Evolutionary conservation across 2,888 invertebrate genomes (phyloP).

Genomic region (Megalurothrips usitatus): DNA sequence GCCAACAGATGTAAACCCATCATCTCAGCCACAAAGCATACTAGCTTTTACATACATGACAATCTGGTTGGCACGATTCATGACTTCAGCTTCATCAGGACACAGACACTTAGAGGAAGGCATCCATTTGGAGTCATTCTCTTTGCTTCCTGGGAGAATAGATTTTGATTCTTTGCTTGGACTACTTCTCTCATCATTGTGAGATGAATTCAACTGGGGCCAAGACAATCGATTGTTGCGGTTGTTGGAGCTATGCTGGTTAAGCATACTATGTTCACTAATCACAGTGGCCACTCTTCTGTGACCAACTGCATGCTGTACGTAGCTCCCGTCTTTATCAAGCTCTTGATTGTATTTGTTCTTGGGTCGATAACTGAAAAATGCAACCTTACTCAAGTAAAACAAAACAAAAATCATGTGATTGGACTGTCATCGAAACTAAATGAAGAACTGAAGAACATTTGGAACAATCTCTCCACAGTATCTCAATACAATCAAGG

Average conservation of each 20-base stretch:
- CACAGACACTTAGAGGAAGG: slow-evolving; percentile 46
- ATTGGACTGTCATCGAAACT: no score
- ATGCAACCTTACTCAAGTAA: background rate
- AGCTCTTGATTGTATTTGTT: slow-evolving; percentile 22
- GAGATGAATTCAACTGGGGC: slow-evolving; percentile 53
- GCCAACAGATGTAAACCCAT: no score
- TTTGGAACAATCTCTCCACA: no score
- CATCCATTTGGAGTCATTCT: slow-evolving; percentile 27
- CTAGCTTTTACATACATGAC: slow-evolving; percentile 66
- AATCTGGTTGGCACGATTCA: slow-evolving; percentile 81
- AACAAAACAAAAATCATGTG: background rate
- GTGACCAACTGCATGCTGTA: background rate
- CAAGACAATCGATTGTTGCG: slow-evolving; percentile 54
- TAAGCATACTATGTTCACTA: slow-evolving; percentile 33
- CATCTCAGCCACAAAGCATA: no score
- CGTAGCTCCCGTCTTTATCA: slow-evolving; percentile 2
- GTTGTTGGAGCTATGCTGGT: slow-evolving; percentile 50
- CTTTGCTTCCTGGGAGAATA: slow-evolving; percentile 41
- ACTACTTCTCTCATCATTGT: slow-evolving; percentile 37
- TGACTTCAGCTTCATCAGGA: slow-evolving; percentile 72
- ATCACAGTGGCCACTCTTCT: slow-evolving; percentile 2
- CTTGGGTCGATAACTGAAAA: slow-evolving; percentile 14
- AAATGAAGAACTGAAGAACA: no score
- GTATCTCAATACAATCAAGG: no score
- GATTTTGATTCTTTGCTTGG: slow-evolving; percentile 42